Evolutionary conservation across 2,113 vertebrate genomes (phyloP).

Genomic region (Pampusana beccarii): DNA sequence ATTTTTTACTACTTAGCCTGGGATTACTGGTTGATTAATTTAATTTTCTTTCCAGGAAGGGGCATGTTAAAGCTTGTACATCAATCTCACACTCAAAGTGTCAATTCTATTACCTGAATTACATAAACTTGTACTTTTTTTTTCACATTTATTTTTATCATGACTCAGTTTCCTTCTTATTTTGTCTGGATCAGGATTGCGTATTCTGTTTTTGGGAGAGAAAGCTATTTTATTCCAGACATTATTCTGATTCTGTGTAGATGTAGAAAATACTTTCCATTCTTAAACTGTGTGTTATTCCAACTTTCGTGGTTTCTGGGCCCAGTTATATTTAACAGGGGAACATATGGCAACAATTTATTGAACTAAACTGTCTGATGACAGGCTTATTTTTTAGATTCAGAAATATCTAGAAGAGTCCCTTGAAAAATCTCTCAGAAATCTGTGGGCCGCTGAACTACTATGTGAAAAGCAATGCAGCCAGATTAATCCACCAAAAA

Average conservation of each 20-base stretch:
- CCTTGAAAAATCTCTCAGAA: background rate
- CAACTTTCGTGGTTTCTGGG: background rate
- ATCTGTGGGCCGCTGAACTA: background rate
- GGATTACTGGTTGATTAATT: background rate
- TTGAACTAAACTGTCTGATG: background rate
- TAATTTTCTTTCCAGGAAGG: background rate
- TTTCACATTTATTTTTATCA: background rate
- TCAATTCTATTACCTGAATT: background rate
- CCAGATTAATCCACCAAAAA: background rate
- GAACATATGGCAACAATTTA: background rate
- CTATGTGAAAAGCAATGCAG: background rate
- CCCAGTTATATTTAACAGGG: background rate
- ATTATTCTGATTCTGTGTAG: background rate
- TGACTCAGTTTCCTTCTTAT: background rate
- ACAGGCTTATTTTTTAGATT: background rate
- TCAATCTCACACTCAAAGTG: fast-evolving
- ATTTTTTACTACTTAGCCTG: background rate
- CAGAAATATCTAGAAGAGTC: background rate
- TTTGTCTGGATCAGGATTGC: background rate
- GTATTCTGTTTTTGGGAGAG: background rate
- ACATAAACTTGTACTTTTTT: background rate
- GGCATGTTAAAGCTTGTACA: background rate
- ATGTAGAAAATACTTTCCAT: background rate
- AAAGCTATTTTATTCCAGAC: background rate
- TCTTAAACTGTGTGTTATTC: background rate